Conservation (phyloP, 1,140 invertebrate genomes). For the Gonatopus flavifemur region DNA sequence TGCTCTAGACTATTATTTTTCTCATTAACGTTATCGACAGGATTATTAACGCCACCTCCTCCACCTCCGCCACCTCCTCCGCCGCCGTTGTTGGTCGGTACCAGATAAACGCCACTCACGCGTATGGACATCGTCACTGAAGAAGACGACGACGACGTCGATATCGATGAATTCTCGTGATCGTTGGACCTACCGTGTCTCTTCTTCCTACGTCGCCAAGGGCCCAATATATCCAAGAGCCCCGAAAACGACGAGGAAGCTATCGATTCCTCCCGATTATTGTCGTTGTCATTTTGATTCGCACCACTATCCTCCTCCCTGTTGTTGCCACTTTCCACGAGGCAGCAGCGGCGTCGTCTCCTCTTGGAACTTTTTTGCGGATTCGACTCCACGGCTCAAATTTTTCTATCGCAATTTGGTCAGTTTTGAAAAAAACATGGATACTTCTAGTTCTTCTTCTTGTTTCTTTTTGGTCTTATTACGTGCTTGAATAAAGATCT, state of each 20-base stretch:
- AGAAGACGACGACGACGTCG: not conserved
- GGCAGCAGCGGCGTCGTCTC: slow-evolving; percentile 29
- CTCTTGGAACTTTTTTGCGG: slow-evolving; percentile 24
- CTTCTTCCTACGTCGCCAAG: slow-evolving; percentile 22
- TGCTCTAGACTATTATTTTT: slow-evolving; percentile 11
- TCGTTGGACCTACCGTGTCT: slow-evolving; percentile 25
- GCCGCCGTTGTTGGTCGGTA: slow-evolving; percentile 37
- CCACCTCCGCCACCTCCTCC: slow-evolving; percentile 28
- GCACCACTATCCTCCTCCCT: no score
- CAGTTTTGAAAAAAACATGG: no score
- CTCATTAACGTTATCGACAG: slow-evolving; percentile 11
- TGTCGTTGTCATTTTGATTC: slow-evolving; percentile 21
- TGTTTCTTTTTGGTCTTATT: no score
- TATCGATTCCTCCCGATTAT: slow-evolving; percentile 25
- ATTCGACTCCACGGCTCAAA: slow-evolving; percentile 33
- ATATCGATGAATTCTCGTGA: not conserved
- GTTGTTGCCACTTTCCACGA: slow-evolving; percentile 6
- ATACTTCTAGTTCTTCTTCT: no score
- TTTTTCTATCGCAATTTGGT: slow-evolving; percentile 3
- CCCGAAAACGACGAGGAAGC: slow-evolving; percentile 24
- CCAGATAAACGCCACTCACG: slow-evolving; percentile 52
- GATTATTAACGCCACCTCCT: slow-evolving; percentile 38
- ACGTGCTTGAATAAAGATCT: no score
- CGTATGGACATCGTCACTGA: slow-evolving; percentile 50
- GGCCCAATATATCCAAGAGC: slow-evolving; percentile 31